These are phyloP conservation scores for Athalia rosae DNA, from an alignment of 2,888 invertebrate genomes.

Conservation along the genomic window DNA sequence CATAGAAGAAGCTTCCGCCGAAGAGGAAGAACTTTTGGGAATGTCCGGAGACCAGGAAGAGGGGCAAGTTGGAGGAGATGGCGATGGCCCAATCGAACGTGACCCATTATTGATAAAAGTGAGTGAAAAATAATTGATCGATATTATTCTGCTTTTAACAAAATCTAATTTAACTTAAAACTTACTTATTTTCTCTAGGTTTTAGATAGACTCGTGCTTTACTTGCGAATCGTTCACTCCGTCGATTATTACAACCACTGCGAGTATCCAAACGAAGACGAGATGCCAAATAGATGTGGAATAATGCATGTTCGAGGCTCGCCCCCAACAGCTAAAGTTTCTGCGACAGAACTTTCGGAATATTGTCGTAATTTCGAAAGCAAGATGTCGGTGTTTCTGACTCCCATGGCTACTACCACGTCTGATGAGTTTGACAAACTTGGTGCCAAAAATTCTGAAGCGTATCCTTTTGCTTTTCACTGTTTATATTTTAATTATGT, in stretches of 20 bases:
- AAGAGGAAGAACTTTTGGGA: conserved; percentile 95
- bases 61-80: conserved; percentile 73
- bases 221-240: conserved; percentile 97
- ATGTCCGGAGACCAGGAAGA: conserved; percentile 76
- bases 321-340: conserved; percentile 87
- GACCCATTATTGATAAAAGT: conserved; percentile 85
- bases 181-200: conserved; percentile 68
- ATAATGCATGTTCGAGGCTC: conserved; percentile 98
- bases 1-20: conserved; percentile 98
- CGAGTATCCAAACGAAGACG: conserved; percentile 99
- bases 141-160: background rate
- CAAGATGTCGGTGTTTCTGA: conserved; percentile 93
- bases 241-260: conserved; percentile 99
- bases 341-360: conserved; percentile 84
- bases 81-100: conserved; percentile 79
- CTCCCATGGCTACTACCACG: conserved; percentile 83
- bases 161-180: conserved; percentile 42
- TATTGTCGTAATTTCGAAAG: conserved; percentile 88
- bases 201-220: conserved; percentile 88
- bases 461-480: conserved; percentile 69
- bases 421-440: conserved; percentile 86
- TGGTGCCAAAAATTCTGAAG: conserved; percentile 86
- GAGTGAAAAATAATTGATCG: conserved; percentile 59
- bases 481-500: background rate
- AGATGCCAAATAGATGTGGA: conserved; percentile 99